Base-by-base conservation (phyloP, 2,888 invertebrate species). In the Himalopsyche tibetana region DNA sequence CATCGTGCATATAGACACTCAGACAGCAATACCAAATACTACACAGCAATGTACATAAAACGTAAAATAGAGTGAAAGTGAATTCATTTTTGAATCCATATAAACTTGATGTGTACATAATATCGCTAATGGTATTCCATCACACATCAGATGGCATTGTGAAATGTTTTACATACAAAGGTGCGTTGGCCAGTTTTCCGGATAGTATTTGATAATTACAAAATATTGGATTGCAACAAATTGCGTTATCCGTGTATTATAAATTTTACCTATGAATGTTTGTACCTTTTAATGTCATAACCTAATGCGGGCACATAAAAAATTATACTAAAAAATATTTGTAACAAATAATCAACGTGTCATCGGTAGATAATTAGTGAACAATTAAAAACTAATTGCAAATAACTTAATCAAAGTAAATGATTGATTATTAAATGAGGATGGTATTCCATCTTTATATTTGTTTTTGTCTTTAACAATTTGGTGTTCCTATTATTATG, bases 331-430 rank as follows among this genome's bases (percentile, higher is more conserved):
- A 63, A 28, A 63, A 63, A 63, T 63, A 63, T 19, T 63, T 63
- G 8, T n/a, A 19, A 36, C 38, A 74, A 36, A 38, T 74, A 1
- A 38, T 74, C 38, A 74, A 74, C 15, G 74, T 36, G 74, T 38
- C 74, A 74, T 74, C 74, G 3, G 74, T 74, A 74, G 15, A 74
- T 74, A 74, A 74, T 74, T 38, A 74, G 51, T 17, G 81, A 51
- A 19, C 45, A 42, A 81, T 42, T 51, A 45, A 81, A 19, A 81
- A 45, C 36, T 45, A 45, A 81, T 11, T 28, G 36, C 28, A 45
- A 81, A 40, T 28, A 45, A 17, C 45, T 51, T 45, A 81, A 81
- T 51, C 42, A 42, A 81, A 81, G 19, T 81, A 36, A 40, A 38
- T 80, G 36, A 28, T 80, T 55, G 15, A 45, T 42, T 45, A 81